Evolutionary conservation across 2,113 vertebrate genomes (phyloP), one percentile per base, ranked within the genome.

Genomic region (Lepus timidus): DNA sequence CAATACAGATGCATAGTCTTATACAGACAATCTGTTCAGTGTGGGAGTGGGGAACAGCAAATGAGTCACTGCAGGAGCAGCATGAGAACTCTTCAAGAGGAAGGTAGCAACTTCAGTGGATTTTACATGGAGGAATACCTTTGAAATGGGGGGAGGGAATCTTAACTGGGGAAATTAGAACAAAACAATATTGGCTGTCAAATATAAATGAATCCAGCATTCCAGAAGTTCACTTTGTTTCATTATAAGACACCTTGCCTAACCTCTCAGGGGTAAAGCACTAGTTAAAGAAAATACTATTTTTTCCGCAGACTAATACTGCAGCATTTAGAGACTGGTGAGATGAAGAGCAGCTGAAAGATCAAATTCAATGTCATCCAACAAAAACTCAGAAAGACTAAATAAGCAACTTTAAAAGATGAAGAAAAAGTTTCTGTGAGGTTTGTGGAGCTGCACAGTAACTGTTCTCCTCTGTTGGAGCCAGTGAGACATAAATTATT

Each of bases 401-500:
- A 95, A 67, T 71, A 64, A 90, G 9, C 29, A 55, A 33, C 1
- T 6, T 92, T 52, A 39, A 31, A 55, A 36, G 78, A 8, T 16
- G 29, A 78, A 33, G 7, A 13, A 85, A 55, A 1, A 33, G 1
- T 82, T 90, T 39, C 44, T 90, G 20, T n/a, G 33, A 83, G 4
- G 23, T 49, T 71, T 91, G 73, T 33, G 51, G 16, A 92, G 14
- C 6, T 62, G 7, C 8, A 31, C 25, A 7, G 39, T 70, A 67
- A 75, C 22, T 68, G 1, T 85, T 65, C 9, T 85, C 27, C n/a
- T 88, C 44, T 39, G 19, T 17, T 33, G 22, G 25, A 85, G 20
- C 29, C 83, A 62, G 44, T 80, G 31, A 80, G 16, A 68, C 8
- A 94, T 83, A 80, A 85, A 39, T 95, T 90, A 96, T 93, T 88